A percentile compares a stretch with the other conserved stretches of the same genome.
phyloP scores from a whole-genome alignment of 1,140 invertebrate species.

The Drosophila rufa region DNA sequence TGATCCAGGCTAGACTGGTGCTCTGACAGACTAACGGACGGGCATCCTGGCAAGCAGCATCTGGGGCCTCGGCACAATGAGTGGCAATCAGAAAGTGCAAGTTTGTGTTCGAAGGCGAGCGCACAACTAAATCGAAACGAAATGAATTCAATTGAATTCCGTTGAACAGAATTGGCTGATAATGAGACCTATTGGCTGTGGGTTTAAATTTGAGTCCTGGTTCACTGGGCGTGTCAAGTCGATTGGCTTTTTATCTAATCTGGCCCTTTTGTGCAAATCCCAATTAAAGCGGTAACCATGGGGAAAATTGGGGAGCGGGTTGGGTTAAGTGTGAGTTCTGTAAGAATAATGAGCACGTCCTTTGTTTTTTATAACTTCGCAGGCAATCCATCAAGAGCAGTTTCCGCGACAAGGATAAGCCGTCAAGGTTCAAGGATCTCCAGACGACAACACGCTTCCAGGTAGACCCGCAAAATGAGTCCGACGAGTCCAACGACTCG shows the following conservation, averaged over 20 bases:
- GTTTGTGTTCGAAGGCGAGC: constrained; percentile 7
- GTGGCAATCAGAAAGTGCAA: constrained; percentile 54
- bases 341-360: background rate
- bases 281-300: constrained; percentile 32
- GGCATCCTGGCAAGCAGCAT: constrained; percentile 12
- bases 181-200: constrained; percentile 33
- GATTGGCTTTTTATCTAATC: constrained; percentile 23
- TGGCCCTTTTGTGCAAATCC: background rate
- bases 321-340: background rate
- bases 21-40: constrained; percentile 7
- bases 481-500: constrained; percentile 84
- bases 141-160: constrained; percentile 44
- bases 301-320: background rate
- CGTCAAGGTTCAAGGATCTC: constrained; percentile 87
- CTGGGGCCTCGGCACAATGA: constrained; percentile 37
- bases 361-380: background rate
- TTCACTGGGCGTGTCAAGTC: constrained; percentile 26
- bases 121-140: constrained; percentile 28
- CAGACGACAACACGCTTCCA: constrained; percentile 87
- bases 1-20: constrained; percentile 19
- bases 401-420: constrained; percentile 87
- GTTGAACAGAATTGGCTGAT: constrained; percentile 36
- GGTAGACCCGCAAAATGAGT: constrained; percentile 85
- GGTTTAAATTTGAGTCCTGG: constrained; percentile 10
- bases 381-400: constrained; percentile 87